phyloP scores from a whole-genome alignment of 2,888 invertebrate species.

The Erannis defoliaria region DNA sequence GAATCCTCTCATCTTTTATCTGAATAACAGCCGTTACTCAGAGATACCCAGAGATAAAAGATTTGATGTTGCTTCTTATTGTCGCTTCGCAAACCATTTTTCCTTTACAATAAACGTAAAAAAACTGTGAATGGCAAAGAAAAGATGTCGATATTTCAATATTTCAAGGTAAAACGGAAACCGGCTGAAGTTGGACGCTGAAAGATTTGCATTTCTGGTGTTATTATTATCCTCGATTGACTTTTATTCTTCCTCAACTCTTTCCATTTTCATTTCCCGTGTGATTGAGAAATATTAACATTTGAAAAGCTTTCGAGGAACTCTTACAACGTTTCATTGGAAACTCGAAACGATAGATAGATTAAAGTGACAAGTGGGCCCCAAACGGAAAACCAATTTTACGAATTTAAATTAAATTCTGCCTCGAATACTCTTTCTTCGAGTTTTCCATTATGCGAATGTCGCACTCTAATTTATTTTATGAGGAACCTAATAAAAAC shows the following conservation, averaged over 20 bases:
- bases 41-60: conserved; percentile 59
- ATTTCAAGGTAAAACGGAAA: conserved; percentile 48
- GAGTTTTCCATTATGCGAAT: conserved; percentile 18
- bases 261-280: conserved; percentile 18
- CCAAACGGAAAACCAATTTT: conserved; percentile 10
- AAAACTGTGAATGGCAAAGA: conserved; percentile 49
- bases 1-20: conserved; percentile 34
- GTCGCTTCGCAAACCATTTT: conserved; percentile 63
- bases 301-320: conserved; percentile 11
- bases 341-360: conserved; percentile 4
- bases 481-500: neutral
- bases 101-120: conserved; percentile 55
- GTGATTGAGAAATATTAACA: conserved; percentile 23
- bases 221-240: conserved; percentile 34
- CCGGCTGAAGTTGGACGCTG: conserved; percentile 29
- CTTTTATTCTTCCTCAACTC: conserved; percentile 26
- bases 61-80: conserved; percentile 56
- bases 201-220: conserved; percentile 36
- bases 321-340: conserved; percentile 8
- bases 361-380: conserved; percentile 18
- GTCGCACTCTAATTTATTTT: too few species aligned
- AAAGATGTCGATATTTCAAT: conserved; percentile 54
- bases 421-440: conserved; percentile 6
- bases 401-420: conserved; percentile 8
- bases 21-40: conserved; percentile 48